Evolutionary conservation across 2,113 vertebrate genomes (phyloP).

Genomic region (Corydoras maculifer): DNA sequence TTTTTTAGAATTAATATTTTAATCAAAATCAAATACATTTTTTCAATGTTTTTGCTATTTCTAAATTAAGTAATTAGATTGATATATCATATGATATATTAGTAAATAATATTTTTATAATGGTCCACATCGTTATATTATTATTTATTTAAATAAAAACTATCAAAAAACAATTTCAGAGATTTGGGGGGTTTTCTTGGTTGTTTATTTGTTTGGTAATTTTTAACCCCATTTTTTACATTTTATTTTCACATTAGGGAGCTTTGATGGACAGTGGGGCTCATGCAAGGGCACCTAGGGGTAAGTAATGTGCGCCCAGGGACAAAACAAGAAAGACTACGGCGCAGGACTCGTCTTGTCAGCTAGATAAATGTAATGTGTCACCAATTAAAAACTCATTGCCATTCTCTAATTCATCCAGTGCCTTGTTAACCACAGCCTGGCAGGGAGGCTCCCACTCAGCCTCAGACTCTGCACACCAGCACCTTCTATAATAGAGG

Average conservation of each 20-base stretch:
- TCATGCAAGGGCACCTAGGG: constrained; percentile 67
- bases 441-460: constrained; percentile 69
- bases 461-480: constrained; percentile 63
- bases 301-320: constrained; percentile 72
- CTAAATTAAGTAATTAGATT: too few relatives aligned
- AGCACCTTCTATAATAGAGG: constrained; percentile 68
- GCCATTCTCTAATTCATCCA: constrained; percentile 77
- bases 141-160: too few relatives aligned
- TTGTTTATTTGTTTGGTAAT: constrained; percentile 56
- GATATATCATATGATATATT: too few relatives aligned
- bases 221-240: too few relatives aligned
- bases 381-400: constrained; percentile 94
- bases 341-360: constrained; percentile 72
- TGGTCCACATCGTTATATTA: too few relatives aligned
- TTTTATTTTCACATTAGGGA: constrained; percentile 69
- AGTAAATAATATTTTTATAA: too few relatives aligned
- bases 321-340: constrained; percentile 75
- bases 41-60: too few relatives aligned
- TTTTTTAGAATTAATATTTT: too few relatives aligned
- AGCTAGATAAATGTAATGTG: constrained; percentile 94
- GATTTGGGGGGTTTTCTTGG: constrained; percentile 23
- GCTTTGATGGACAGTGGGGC: constrained; percentile 60
- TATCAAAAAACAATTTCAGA: too few relatives aligned
- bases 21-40: too few relatives aligned
- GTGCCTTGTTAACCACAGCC: constrained; percentile 81